Base-by-base conservation (phyloP, 2,113 vertebrate species). In the Elaphurus davidianus region DNA sequence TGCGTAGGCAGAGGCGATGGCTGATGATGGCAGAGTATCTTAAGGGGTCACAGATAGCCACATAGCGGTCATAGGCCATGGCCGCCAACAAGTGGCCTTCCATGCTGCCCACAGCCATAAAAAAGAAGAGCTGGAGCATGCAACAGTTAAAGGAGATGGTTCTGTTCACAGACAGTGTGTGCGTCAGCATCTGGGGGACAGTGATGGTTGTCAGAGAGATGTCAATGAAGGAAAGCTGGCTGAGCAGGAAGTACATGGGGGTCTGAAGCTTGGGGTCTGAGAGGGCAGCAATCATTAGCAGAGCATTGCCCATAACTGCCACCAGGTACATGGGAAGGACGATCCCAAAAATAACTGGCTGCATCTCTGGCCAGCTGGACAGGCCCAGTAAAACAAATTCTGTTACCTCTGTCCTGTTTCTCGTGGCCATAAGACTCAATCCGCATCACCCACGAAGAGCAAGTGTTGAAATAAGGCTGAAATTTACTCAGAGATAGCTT, bases 161-260 rank as follows among this genome's bases (percentile, higher is more conserved):
- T 87, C 83, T 86, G 33, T 54, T 67, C 30, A 62, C 64, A 45
- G 98, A 95, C 30, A 97, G 30, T 14, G 93, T 94, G 45, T 98
- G 98, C 33, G 92, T 94, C 76, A 98, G 90, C 95, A 98, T 96
- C 54, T 98, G 98, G 74, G 98, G 98, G 76, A 98, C 82, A 9
- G 85, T 98, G 64, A 97, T 90, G 16, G 98, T 98, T 62, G 97
- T 94, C 30, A 98, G 94, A 89, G 93, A 96, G 33, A 98, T 91
- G 54, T 98, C 98, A 74, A 94, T 94, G 60, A 96, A 94, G 43
- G 98, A 97, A 55, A 98, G 98, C 16, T 98, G 97, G 36, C 97
- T 94, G 28, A 98, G 97, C 25, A 98, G 97, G 78, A 98, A 98
- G 57, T 98, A 98, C 97, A 98, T 98, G 21, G 98, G 98, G 0